These are phyloP conservation scores for Drosophila varians DNA, from an alignment of 1,140 invertebrate genomes.

Conservation along the genomic window DNA sequence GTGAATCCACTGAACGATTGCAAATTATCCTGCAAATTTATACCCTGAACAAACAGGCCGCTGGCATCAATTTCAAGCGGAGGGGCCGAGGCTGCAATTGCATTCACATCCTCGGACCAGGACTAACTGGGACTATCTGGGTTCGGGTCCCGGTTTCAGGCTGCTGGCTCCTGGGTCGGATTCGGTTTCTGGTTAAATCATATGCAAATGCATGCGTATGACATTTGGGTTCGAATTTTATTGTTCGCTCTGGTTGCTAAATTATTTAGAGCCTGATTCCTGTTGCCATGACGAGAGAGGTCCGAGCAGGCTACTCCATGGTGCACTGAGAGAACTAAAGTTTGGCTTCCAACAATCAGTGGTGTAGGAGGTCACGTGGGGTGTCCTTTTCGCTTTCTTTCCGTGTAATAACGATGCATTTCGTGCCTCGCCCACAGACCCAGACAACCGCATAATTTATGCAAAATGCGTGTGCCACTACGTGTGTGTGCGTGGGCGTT, in stretches of 20 bases:
- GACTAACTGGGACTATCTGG: slow-evolving; percentile 1
- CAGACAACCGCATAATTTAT: slow-evolving; percentile 54
- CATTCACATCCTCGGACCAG: slow-evolving; percentile 1
- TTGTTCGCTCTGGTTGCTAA: slow-evolving; percentile 76
- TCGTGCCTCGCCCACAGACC: slow-evolving; percentile 50
- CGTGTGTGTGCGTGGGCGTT: slow-evolving; percentile 10
- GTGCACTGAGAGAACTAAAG: neutral
- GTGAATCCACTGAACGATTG: slow-evolving; percentile 28
- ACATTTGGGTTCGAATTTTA: slow-evolving; percentile 80
- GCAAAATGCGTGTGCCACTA: slow-evolving; percentile 43
- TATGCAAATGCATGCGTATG: slow-evolving; percentile 81
- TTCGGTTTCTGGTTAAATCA: slow-evolving; percentile 51
- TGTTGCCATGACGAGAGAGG: slow-evolving; percentile 55
- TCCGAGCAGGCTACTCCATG: neutral
- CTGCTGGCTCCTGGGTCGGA: neutral
- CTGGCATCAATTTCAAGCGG: slow-evolving; percentile 33
- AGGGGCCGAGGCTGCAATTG: slow-evolving; percentile 20
- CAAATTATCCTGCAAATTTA: slow-evolving; percentile 55
- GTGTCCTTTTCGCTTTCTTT: neutral
- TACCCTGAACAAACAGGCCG: slow-evolving; percentile 26
- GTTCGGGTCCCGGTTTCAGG: neutral
- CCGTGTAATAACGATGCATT: slow-evolving; percentile 46
- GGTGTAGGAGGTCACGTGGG: no score
- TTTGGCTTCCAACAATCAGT: no score
- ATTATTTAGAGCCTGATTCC: slow-evolving; percentile 81